Base-by-base conservation (phyloP, 1,140 invertebrate genomes). In the Bemisia tabaci region DNA sequence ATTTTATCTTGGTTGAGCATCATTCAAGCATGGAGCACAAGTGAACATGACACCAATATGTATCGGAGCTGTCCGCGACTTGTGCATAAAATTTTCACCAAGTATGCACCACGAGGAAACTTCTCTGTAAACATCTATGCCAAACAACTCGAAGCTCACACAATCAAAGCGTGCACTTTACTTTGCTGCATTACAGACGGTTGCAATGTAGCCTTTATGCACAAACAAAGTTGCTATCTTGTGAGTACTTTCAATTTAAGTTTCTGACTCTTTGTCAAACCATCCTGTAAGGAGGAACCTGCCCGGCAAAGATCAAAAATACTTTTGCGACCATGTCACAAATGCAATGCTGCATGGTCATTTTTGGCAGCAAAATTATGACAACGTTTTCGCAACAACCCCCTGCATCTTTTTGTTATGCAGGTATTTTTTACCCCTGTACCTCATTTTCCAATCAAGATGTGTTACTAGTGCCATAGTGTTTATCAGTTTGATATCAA, bases 131-230 rank as follows among this genome's bases (percentile, higher is more conserved):
- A 48, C 33, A 48, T 9, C 5, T 48, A 48, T 17, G 17, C 5
- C 5, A 48, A 17, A 48, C 33, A 48, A 17, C 33, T 17, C 17
- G 33, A 48, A 9, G 33, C 17, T 48, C 5, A 48, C 33, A 80
- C 79, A 21, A 73, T 87, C 2, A 81, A 82, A 64, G 78, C 83
- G 61, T 94, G 91, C 76, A 82, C 91, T 2, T 78, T 82, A 70
- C 79, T 82, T 39, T 94, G 92, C 73, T 94, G 91, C 74, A 75
- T 76, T 0, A 79, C 83, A 58, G 75, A 80, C 0, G 71, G 75
- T 1, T 94, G 91, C 74, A 88, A 94, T 77, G 84, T 92, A 68
- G 89, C 87, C 2, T 85, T 94, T 72, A 86, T 90, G 74, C 84
- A 84, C 67, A 85, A 90, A 70, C 76, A 77, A 22, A 86, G 84